Evolutionary conservation across 2,888 invertebrate genomes (phyloP), one percentile per base, ranked within the genome.

Genomic region (Rhabditoides inermis): DNA sequence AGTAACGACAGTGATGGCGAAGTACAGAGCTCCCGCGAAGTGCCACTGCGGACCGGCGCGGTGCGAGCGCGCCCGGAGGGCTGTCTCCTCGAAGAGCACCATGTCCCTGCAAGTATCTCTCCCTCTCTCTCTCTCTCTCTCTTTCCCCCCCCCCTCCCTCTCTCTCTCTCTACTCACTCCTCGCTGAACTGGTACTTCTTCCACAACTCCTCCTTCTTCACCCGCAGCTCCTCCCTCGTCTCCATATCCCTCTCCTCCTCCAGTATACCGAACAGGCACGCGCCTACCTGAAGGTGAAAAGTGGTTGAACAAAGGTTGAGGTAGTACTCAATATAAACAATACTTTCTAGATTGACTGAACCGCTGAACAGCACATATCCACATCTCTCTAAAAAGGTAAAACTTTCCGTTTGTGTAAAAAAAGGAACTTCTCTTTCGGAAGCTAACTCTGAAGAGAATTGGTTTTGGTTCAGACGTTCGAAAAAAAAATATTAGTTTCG

Each of bases 21-120:
- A 98, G 79, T 95, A 95, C 49, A 95, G 92, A 61, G 95, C 92
- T 35, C 95, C 95, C 0, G 92, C 89, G 78, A 95, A 95, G 81
- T 94, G 92, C 95, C 95, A 98, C 79, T 98, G 98, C 0, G 90
- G 90, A 0, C 95, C 95, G 1, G 94, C 89, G 78, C 89, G 89
- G 78, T 94, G 92, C 0, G 95, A 94, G 73, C 92, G 90, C 74
- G 88, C 89, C 78, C 90, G 88, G 61, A 89, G 88, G 55, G 94
- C 89, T 18, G 94, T 88, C 68, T 90, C 87, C 48, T 73, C 70
- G 50, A 79, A 63, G 85, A 90, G 87, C 67, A 85, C 84, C 77
- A 90, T 92, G 79, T 95, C 95, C 76, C 88, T 88, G 40, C 27
- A 49, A 15, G 84, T 20, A 18, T 2, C 35, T 15, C 7, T 15